Conservation (phyloP, 1,140 invertebrate genomes). For the Drosophila novamexicana region DNA sequence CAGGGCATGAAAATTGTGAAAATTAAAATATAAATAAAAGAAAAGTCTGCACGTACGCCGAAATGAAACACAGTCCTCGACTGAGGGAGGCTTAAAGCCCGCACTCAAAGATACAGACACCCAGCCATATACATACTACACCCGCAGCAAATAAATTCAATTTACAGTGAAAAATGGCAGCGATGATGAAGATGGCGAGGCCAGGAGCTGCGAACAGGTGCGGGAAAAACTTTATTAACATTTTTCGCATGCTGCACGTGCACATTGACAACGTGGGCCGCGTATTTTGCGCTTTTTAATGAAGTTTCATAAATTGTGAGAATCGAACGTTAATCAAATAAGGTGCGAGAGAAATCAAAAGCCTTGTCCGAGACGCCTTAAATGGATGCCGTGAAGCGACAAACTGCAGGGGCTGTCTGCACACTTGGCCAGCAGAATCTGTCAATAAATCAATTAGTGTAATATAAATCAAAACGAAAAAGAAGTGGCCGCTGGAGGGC, state of each 20-base stretch:
- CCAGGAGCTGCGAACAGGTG: constrained; percentile 26
- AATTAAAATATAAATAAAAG: constrained; percentile 73
- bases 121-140: constrained; percentile 7
- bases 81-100: background rate
- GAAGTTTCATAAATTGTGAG: constrained; percentile 80
- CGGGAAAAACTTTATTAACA: constrained; percentile 76
- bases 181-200: constrained; percentile 75
- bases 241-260: constrained; percentile 80
- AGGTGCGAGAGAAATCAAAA: constrained; percentile 63
- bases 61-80: constrained; percentile 11
- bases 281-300: constrained; percentile 71
- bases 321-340: constrained; percentile 82
- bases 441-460: constrained; percentile 80
- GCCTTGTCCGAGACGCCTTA: constrained; percentile 54
- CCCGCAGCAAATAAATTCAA: constrained; percentile 71
- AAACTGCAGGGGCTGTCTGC: constrained; percentile 69
- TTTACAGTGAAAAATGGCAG: constrained; percentile 78
- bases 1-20: constrained; percentile 37
- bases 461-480: constrained; percentile 68
- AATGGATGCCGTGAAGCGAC: constrained; percentile 67
- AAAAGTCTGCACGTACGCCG: constrained; percentile 58
- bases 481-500: constrained; percentile 46
- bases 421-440: constrained; percentile 60
- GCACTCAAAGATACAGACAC: constrained; percentile 7
- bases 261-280: constrained; percentile 39